Evolutionary conservation across 2,113 vertebrate species (phyloP).

Genomic region (Sarotherodon lohbergeri): DNA sequence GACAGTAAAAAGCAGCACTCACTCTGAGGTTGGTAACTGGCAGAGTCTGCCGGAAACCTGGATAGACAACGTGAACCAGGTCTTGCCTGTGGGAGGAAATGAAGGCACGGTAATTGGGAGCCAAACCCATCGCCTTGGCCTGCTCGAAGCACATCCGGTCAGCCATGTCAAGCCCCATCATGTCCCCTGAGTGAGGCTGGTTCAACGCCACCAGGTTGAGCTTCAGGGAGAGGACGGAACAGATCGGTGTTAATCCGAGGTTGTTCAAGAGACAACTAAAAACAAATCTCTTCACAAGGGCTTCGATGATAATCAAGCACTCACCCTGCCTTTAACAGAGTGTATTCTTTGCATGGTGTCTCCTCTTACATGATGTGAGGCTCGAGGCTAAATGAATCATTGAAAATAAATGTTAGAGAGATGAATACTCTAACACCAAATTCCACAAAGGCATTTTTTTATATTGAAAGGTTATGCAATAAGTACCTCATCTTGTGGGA

Average conservation of each 20-base stretch:
- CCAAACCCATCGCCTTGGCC: conserved; percentile 84
- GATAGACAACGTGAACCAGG: conserved; percentile 82
- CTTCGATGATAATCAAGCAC: background rate
- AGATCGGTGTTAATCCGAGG: background rate
- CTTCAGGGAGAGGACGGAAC: conserved; percentile 52
- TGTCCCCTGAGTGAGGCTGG: conserved; percentile 81
- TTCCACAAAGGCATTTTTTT: background rate
- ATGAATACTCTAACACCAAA: background rate
- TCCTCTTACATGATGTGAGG: conserved; percentile 40
- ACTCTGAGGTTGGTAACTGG: conserved; percentile 96
- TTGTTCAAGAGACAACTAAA: background rate
- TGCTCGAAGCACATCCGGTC: conserved; percentile 90
- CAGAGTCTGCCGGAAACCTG: conserved; percentile 75
- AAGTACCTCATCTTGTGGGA: conserved; percentile 69
- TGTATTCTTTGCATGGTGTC: conserved; percentile 35
- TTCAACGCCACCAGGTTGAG: conserved; percentile 90
- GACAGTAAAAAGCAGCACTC: conserved; percentile 3
- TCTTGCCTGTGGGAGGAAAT: conserved; percentile 88
- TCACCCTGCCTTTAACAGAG: conserved; percentile 41
- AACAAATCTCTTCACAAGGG: background rate
- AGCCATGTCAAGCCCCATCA: conserved; percentile 71
- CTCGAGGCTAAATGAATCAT: conserved; percentile 32
- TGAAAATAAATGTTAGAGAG: background rate
- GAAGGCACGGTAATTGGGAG: conserved; percentile 86
- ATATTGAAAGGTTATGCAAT: fast-evolving